These are phyloP conservation scores for Pocillopora verrucosa DNA, from an alignment of 64 coral and sea anemone species.

Conservation along the genomic window DNA sequence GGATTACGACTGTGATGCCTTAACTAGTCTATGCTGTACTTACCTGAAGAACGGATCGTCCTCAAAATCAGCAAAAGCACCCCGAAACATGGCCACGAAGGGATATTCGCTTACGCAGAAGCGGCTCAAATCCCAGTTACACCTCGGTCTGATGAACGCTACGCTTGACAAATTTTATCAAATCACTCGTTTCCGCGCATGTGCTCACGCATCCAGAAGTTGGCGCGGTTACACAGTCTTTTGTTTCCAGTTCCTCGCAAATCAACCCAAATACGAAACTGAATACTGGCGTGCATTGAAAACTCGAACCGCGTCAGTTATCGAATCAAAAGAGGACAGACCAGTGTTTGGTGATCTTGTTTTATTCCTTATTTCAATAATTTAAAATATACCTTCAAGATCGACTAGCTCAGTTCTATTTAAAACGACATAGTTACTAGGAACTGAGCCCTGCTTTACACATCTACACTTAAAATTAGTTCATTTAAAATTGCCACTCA, in stretches of 20 bases:
- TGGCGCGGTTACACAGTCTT: not conserved
- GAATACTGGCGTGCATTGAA: too few species aligned
- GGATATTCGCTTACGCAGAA: not conserved
- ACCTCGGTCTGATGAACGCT: not conserved
- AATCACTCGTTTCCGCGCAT: not conserved
- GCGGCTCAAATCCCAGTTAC: not conserved
- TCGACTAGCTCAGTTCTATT: not conserved
- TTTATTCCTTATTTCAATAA: not conserved
- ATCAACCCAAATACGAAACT: too few species aligned
- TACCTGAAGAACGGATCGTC: conserved; percentile 77
- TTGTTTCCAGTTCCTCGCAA: not conserved
- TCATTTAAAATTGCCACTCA: not conserved
- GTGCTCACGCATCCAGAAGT: too few species aligned
- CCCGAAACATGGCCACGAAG: conserved; percentile 31
- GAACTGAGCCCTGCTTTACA: not conserved
- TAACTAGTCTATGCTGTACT: not conserved
- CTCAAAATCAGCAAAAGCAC: conserved; percentile 42
- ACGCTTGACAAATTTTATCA: not conserved
- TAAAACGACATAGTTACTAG: not conserved
- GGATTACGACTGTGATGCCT: not conserved
- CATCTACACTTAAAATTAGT: not conserved
- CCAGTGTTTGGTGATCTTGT: not conserved
- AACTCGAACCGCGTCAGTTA: too few species aligned
- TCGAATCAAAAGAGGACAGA: too few species aligned
- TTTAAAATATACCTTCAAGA: conserved; percentile 1